phyloP scores from a whole-genome alignment of 2,797 vertebrate genomes.

The Perodicticus potto region DNA sequence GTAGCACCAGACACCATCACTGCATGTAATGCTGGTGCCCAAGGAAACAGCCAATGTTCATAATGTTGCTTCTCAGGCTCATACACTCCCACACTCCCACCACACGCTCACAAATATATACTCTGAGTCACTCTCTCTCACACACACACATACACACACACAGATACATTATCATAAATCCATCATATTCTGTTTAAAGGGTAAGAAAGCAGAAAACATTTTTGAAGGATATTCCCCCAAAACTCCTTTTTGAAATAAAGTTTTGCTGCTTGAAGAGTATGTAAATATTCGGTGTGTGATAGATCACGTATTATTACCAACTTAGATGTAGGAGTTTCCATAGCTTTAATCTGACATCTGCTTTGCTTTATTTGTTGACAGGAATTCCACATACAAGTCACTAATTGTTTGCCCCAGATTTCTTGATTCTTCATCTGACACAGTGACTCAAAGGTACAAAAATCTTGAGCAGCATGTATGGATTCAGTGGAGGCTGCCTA shows the following conservation, averaged over 20 bases:
- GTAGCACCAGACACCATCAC: too few species aligned
- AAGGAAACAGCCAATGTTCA: background rate
- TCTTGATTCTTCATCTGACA: too few species aligned
- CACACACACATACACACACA: background rate
- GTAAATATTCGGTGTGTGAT: fast-evolving
- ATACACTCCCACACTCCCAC: too few species aligned
- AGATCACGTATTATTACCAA: background rate
- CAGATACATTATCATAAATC: fast-evolving
- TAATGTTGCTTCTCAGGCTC: fast-evolving
- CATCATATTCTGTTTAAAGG: background rate
- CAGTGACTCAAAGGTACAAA: too few species aligned
- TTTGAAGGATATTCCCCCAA: background rate
- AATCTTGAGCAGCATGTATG: fast-evolving
- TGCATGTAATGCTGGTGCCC: too few species aligned
- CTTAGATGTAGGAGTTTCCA: background rate
- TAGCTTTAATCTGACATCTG: fast-evolving
- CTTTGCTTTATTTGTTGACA: background rate
- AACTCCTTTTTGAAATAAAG: background rate
- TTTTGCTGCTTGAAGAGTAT: background rate
- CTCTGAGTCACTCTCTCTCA: background rate
- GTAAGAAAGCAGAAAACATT: background rate
- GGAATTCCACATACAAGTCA: fast-evolving
- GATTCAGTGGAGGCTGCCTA: fast-evolving
- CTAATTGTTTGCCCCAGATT: fast-evolving
- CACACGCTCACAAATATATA: background rate